Evolutionary conservation across 2,888 invertebrate genomes (phyloP).

Genomic region (Julus scanicus): DNA sequence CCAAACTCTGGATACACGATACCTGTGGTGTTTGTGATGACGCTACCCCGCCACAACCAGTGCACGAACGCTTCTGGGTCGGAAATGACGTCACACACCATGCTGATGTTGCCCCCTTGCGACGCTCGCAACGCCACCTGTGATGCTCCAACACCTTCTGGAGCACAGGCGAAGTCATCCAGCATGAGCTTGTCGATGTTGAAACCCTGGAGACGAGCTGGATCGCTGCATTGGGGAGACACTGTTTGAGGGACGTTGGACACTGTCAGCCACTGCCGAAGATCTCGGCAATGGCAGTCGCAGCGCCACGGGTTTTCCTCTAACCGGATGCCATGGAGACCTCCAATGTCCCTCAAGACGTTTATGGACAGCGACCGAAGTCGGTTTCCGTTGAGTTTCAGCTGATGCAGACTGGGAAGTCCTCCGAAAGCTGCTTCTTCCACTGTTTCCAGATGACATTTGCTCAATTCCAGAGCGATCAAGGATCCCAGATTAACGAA

Average conservation of each 20-base stretch:
- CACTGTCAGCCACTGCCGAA: slow-evolving; percentile 83
- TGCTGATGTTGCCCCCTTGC: slow-evolving; percentile 85
- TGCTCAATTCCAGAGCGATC: slow-evolving; percentile 81
- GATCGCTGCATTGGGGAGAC: slow-evolving; percentile 76
- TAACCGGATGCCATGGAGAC: slow-evolving; percentile 80
- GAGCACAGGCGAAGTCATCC: slow-evolving; percentile 88
- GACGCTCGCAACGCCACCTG: slow-evolving; percentile 74
- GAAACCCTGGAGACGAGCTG: slow-evolving; percentile 68
- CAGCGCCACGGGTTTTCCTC: slow-evolving; percentile 91
- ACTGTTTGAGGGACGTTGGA: slow-evolving; percentile 76
- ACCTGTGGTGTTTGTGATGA: slow-evolving; percentile 67
- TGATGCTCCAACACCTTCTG: slow-evolving; percentile 63
- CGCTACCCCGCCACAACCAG: slow-evolving; percentile 88
- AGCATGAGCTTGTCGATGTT: slow-evolving; percentile 80
- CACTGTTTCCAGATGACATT: slow-evolving; percentile 80
- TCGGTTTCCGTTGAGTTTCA: slow-evolving; percentile 84
- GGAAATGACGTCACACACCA: slow-evolving; percentile 83
- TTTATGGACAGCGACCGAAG: slow-evolving; percentile 78
- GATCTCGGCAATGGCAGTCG: slow-evolving; percentile 83
- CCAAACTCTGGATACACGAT: slow-evolving; percentile 52
- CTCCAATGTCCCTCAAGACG: slow-evolving; percentile 61
- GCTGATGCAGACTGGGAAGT: slow-evolving; percentile 83
- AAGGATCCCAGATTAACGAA: slow-evolving; percentile 72
- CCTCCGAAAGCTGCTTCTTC: slow-evolving; percentile 85
- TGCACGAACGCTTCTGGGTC: slow-evolving; percentile 82